Percentiles rank a stretch among this genome's conserved stretches.
Evolutionary conservation across 2,113 vertebrate genomes (phyloP).

Genomic region (Tretioscincus oriximinensis): DNA sequence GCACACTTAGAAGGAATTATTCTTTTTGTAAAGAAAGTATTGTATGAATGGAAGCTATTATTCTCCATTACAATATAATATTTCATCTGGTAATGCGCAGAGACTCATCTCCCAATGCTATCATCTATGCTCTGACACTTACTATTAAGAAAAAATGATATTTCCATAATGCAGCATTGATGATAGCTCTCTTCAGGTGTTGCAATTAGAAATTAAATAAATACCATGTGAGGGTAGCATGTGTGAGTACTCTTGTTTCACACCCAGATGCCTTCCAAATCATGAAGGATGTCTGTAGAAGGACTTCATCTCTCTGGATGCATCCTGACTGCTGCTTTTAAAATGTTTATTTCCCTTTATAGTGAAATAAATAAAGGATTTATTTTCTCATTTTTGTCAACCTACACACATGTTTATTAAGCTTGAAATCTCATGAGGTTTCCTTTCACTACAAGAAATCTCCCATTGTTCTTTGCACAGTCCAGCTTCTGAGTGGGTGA

Average conservation of each 20-base stretch:
- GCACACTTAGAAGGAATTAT: not conserved
- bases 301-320: not conserved
- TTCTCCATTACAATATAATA: not conserved
- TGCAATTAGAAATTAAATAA: not conserved
- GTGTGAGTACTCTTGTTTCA: not conserved
- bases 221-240: not conserved
- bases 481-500: too few species aligned
- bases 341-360: not conserved
- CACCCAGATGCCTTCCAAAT: not conserved
- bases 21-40: not conserved
- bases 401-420: too few species aligned
- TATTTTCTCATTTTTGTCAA: too few species aligned
- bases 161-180: not conserved
- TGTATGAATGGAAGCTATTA: not conserved
- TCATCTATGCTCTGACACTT: not conserved
- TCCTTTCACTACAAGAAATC: too few species aligned
- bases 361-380: too few species aligned
- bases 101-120: not conserved
- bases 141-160: not conserved
- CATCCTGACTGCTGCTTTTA: not conserved
- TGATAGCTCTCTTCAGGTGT: not conserved
- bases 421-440: too few species aligned
- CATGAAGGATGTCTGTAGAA: not conserved
- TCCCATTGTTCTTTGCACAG: too few species aligned
- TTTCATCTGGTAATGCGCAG: not conserved